Percentiles rank a stretch among this genome's conserved stretches.
Conservation (phyloP, 2,797 vertebrate genomes). For the Caiman crocodilus region DNA sequence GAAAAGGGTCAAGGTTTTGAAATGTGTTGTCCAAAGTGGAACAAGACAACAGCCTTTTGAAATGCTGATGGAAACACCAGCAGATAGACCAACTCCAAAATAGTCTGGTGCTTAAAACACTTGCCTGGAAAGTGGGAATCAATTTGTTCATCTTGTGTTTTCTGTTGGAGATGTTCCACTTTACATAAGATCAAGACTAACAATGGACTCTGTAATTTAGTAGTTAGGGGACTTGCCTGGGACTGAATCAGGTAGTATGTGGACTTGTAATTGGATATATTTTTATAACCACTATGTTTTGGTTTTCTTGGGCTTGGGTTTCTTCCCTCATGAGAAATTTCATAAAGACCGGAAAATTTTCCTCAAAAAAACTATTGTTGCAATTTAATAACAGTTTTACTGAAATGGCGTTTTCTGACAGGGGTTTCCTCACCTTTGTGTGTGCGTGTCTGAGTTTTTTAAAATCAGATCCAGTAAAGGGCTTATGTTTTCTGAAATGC, state of each 20-base stretch:
- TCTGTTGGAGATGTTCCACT: not conserved
- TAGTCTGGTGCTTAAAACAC: not conserved
- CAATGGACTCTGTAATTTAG: not conserved
- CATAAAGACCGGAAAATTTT: not conserved
- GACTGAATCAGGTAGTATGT: not conserved
- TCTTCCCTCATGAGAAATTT: not conserved
- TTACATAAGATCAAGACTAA: not conserved
- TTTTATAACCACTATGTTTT: not conserved
- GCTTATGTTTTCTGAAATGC: too few relatives aligned
- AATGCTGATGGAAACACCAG: too few relatives aligned
- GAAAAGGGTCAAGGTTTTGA: not conserved
- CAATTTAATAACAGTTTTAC: too few relatives aligned
- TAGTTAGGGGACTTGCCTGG: rapidly evolving
- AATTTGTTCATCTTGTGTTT: rapidly evolving
- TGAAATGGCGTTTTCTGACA: too few relatives aligned
- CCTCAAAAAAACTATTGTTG: too few relatives aligned
- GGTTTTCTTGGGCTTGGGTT: not conserved
- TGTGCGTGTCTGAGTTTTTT: too few relatives aligned
- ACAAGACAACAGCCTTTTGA: not conserved
- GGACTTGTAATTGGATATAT: not conserved
- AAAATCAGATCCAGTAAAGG: too few relatives aligned
- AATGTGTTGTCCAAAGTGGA: not conserved
- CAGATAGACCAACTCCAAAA: too few relatives aligned
- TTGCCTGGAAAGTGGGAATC: not conserved
- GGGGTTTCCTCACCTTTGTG: too few relatives aligned